Conservation (phyloP, 2,797 vertebrate species). For the Lagothrix lagotricha region DNA sequence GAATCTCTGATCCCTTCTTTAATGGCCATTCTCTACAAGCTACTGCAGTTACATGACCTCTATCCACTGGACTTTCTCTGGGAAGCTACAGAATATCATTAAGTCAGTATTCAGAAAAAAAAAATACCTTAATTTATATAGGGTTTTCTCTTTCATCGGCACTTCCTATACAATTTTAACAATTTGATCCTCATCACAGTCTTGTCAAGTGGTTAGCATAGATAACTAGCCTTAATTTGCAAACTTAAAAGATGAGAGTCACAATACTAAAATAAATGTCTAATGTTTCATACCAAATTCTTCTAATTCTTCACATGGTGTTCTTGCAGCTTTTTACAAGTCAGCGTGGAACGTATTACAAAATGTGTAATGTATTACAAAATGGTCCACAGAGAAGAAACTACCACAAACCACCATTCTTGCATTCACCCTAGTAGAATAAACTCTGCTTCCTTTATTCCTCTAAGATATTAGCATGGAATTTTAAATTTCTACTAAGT, state of each 20-base stretch:
- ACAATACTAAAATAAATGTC: neutral
- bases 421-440: neutral
- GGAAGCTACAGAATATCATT: neutral
- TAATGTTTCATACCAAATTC: neutral
- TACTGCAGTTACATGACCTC: neutral
- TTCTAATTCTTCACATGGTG: neutral
- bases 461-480: neutral
- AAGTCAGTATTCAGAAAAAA: neutral
- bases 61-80: neutral
- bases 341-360: neutral
- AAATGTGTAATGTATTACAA: neutral
- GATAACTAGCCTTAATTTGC: neutral
- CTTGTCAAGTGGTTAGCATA: neutral
- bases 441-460: neutral
- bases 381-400: neutral
- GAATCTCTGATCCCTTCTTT: neutral
- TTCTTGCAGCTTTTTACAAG: neutral
- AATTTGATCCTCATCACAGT: neutral
- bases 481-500: neutral
- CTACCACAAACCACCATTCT: neutral
- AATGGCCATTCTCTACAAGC: neutral
- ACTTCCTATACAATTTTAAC: neutral
- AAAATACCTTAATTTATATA: neutral
- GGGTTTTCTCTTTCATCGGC: neutral
- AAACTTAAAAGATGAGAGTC: constrained; percentile 18